These are phyloP conservation scores for Psylliodes chrysocephalus DNA, from an alignment of 2,888 invertebrate genomes.

Conservation along the genomic window DNA sequence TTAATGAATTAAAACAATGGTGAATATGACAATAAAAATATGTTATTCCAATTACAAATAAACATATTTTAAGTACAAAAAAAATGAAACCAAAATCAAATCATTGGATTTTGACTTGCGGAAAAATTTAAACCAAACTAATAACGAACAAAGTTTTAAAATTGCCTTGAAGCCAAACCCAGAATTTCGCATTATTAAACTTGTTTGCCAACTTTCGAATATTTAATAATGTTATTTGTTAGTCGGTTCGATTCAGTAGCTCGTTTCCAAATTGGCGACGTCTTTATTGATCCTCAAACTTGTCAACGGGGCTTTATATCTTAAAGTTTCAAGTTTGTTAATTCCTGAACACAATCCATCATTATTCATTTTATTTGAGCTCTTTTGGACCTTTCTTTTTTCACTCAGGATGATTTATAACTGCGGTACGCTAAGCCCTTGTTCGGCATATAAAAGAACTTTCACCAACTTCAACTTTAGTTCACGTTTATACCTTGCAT, in stretches of 20 bases:
- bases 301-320: slow-evolving; percentile 23
- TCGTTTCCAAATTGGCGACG: slow-evolving; percentile 11
- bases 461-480: not conserved
- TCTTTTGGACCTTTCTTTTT: not conserved
- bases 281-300: slow-evolving; percentile 23
- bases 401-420: slow-evolving; percentile 9
- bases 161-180: not conserved
- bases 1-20: no score
- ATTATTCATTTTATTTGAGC: slow-evolving; percentile 24
- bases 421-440: not conserved
- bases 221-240: slow-evolving; percentile 21
- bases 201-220: slow-evolving; percentile 10
- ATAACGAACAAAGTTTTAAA: not conserved
- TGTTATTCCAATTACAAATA: no score
- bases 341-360: slow-evolving; percentile 26
- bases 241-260: not conserved
- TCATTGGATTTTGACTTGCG: not conserved
- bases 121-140: not conserved
- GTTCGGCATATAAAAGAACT: not conserved
- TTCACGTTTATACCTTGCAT: not conserved
- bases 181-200: slow-evolving; percentile 10
- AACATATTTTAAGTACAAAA: no score
- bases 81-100: no score
- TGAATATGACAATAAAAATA: no score
- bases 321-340: slow-evolving; percentile 26